Conservation (phyloP, 2,888 invertebrate species). For the Dusona sp. region DNA sequence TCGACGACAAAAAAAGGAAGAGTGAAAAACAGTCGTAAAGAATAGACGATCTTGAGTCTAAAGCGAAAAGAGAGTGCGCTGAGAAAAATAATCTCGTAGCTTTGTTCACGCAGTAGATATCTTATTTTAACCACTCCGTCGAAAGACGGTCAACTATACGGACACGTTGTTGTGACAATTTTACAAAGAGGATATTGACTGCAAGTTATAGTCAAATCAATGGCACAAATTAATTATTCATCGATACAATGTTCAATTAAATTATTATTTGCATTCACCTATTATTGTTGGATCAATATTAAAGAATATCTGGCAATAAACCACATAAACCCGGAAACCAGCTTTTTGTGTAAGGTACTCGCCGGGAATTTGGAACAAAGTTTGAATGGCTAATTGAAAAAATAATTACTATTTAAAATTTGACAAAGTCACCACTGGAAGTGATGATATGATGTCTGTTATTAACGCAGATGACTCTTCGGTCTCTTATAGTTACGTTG, state of each 20-base stretch:
- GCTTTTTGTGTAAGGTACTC: neutral
- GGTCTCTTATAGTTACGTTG: neutral
- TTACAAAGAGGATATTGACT: neutral
- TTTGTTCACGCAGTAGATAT: neutral
- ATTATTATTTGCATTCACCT: neutral
- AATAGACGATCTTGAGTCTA: slow-evolving; percentile 13
- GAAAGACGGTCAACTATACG: neutral
- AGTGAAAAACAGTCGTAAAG: neutral
- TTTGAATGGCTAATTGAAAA: neutral
- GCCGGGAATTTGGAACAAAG: neutral
- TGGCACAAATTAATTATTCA: neutral
- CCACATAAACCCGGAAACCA: neutral
- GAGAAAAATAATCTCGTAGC: neutral
- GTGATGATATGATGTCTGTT: neutral
- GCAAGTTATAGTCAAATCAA: neutral
- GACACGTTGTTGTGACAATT: neutral
- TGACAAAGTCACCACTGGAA: neutral
- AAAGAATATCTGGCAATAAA: neutral
- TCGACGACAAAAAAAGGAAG: neutral
- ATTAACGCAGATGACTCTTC: neutral
- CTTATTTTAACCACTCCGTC: neutral
- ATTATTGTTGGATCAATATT: neutral
- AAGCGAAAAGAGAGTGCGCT: neutral
- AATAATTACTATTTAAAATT: neutral
- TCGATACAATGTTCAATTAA: neutral